Percentiles rank a stretch among this genome's conserved stretches.
phyloP scores from a whole-genome alignment of 2,797 vertebrate species.

The Lepus townsendii region DNA sequence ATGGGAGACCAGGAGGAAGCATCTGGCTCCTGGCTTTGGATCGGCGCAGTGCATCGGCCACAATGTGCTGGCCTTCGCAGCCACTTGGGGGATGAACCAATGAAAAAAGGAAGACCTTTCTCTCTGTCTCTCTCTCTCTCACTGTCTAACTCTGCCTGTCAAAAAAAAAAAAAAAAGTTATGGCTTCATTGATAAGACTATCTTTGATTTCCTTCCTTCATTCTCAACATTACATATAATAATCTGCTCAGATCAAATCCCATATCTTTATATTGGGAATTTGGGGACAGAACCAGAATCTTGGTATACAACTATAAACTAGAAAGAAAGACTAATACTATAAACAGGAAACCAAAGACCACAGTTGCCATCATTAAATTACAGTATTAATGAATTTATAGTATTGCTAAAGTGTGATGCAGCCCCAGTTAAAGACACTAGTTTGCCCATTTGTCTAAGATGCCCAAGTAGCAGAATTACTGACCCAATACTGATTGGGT shows the following conservation, averaged over 20 bases:
- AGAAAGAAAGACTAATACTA: not conserved
- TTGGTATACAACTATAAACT: conserved; percentile 1
- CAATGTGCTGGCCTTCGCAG: too few relatives aligned
- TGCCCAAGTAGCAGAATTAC: not conserved
- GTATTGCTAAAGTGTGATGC: not conserved
- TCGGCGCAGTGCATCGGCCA: too few relatives aligned
- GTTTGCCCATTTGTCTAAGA: not conserved
- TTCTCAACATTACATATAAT: not conserved
- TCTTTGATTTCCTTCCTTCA: not conserved
- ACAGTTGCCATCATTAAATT: not conserved
- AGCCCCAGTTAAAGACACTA: not conserved
- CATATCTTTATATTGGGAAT: conserved; percentile 17
- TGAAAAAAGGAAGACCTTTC: too few relatives aligned
- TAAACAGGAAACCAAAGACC: not conserved
- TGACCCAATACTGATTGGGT: conserved; percentile 1
- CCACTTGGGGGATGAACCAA: too few relatives aligned
- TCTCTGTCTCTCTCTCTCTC: too few relatives aligned
- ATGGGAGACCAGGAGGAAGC: too few relatives aligned
- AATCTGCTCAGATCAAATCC: not conserved
- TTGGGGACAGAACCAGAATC: not conserved
- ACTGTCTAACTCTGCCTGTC: too few relatives aligned
- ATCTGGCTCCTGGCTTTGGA: too few relatives aligned
- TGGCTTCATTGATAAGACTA: not conserved
- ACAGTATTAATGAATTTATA: not conserved
- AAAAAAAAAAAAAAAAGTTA: too few relatives aligned